phyloP scores from a whole-genome alignment of 2,888 invertebrate species.

The Philaethria dido region DNA sequence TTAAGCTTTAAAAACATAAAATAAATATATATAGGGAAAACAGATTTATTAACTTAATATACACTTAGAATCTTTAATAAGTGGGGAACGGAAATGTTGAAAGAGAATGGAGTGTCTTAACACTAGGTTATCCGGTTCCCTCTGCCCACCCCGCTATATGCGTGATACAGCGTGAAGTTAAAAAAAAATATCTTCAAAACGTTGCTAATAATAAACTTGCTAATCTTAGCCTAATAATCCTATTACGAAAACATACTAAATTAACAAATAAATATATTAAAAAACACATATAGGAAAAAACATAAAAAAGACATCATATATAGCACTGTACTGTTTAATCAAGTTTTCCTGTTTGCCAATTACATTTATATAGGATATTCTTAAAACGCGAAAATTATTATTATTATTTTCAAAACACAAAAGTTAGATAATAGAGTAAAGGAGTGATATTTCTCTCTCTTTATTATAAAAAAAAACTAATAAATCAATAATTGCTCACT shows the following conservation, averaged over 20 bases:
- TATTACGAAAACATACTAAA: background rate
- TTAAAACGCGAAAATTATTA: background rate
- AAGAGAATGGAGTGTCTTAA: no score
- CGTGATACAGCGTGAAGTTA: no score
- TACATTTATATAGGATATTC: conserved; percentile 2
- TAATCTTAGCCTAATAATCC: conserved; percentile 6
- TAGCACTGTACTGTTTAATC: background rate
- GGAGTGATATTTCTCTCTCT: background rate
- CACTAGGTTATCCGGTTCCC: no score
- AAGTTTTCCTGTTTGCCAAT: conserved; percentile 13
- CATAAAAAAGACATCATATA: background rate
- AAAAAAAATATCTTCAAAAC: background rate
- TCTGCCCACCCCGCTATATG: no score
- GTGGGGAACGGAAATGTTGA: no score
- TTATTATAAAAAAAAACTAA: conserved; percentile 9
- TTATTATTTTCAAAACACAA: no score
- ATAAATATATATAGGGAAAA: background rate
- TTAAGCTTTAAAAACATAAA: background rate
- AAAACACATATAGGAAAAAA: background rate
- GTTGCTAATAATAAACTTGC: background rate
- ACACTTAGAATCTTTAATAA: no score
- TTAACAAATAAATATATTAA: background rate
- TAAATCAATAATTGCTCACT: conserved; percentile 68
- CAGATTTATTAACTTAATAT: background rate
- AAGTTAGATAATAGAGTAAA: no score